Evolutionary conservation across 2,113 vertebrate genomes (phyloP).

Genomic region (Nibea coibor): DNA sequence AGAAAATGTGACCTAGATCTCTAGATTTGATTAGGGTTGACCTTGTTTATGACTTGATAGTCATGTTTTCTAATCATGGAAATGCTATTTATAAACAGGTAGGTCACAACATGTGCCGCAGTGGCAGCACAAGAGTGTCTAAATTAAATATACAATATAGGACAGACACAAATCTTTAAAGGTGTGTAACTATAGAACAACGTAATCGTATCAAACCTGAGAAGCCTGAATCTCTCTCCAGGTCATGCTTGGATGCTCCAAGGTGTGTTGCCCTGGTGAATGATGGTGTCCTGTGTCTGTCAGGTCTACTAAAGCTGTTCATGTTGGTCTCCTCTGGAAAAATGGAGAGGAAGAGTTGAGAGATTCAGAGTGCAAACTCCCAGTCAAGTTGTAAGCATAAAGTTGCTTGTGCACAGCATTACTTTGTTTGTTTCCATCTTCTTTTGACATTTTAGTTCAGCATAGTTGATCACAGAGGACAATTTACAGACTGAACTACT

Average conservation of each 20-base stretch:
- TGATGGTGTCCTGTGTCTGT: conserved; percentile 45
- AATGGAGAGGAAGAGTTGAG: neutral
- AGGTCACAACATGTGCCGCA: neutral
- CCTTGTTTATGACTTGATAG: conserved; percentile 11
- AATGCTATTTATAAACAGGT: neutral
- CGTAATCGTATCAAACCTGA: conserved; percentile 84
- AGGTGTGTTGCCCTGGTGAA: conserved; percentile 65
- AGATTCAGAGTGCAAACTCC: neutral
- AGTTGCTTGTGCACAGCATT: neutral
- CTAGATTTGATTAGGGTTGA: conserved; percentile 43
- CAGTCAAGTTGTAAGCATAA: neutral
- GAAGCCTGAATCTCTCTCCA: conserved; percentile 91
- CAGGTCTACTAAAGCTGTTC: conserved; percentile 54
- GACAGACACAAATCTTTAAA: neutral
- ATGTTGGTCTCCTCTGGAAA: conserved; percentile 48
- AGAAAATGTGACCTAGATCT: conserved; percentile 66
- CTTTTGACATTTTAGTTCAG: neutral
- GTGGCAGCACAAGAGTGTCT: neutral
- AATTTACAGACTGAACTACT: neutral
- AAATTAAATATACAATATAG: neutral
- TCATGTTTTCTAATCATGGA: conserved; percentile 4
- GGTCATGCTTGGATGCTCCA: conserved; percentile 75
- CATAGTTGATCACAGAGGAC: neutral
- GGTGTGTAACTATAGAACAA: neutral
- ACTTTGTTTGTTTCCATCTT: neutral